Evolutionary conservation across 2,888 invertebrate genomes (phyloP).

Genomic region (Autographa pulchrina): DNA sequence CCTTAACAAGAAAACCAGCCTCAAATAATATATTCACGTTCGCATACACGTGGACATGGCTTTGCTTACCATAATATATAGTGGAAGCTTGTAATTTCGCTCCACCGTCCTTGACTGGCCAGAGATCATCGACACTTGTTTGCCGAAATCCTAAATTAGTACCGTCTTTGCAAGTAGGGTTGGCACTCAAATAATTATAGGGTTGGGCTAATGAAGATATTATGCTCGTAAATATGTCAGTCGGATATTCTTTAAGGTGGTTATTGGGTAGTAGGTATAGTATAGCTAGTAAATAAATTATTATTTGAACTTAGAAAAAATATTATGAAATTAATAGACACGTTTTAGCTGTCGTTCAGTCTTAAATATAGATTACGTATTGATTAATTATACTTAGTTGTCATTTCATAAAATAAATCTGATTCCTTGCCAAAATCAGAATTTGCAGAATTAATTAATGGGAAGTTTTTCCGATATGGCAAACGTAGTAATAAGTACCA

Average conservation of each 20-base stretch:
- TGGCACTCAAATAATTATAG: slow-evolving; percentile 40
- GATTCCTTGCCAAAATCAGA: too few species aligned
- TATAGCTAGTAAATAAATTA: not conserved
- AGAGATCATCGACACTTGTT: slow-evolving; percentile 66
- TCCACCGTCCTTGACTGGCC: slow-evolving; percentile 64
- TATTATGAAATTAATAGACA: not conserved
- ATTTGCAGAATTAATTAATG: too few species aligned
- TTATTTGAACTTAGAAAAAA: not conserved
- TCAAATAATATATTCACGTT: slow-evolving; percentile 3
- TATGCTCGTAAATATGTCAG: not conserved
- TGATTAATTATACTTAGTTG: too few species aligned
- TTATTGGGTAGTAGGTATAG: too few species aligned
- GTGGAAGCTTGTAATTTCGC: slow-evolving; percentile 31
- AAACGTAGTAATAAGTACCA: too few species aligned
- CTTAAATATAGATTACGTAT: too few species aligned
- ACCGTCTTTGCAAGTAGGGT: slow-evolving; percentile 52
- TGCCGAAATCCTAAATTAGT: slow-evolving; percentile 64
- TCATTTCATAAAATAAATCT: too few species aligned
- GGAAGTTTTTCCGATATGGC: too few species aligned
- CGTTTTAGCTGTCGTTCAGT: too few species aligned
- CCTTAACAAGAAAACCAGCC: not conserved
- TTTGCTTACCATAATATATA: slow-evolving; percentile 11
- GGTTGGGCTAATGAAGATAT: slow-evolving; percentile 29
- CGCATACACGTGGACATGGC: not conserved
- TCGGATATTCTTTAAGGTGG: not conserved